phyloP scores from a whole-genome alignment of 2,888 invertebrate species.

The Osmoderma eremita region DNA sequence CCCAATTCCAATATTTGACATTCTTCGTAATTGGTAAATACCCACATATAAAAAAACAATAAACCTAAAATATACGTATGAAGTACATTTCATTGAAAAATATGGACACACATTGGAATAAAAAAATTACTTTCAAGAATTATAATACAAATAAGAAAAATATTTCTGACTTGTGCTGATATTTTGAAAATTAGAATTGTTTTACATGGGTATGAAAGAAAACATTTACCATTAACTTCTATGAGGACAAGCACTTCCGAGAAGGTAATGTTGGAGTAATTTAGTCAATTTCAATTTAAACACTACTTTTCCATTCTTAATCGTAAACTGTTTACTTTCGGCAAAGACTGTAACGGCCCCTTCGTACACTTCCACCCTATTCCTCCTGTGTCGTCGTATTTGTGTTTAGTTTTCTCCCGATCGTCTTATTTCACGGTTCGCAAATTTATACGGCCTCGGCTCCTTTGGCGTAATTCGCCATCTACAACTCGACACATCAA shows the following conservation, averaged over 20 bases:
- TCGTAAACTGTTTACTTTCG: slow-evolving; percentile 35
- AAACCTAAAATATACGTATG: too few species aligned
- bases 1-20: too few species aligned
- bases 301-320: slow-evolving; percentile 21
- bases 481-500: slow-evolving; percentile 40
- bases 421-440: slow-evolving; percentile 63
- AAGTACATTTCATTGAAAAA: too few species aligned
- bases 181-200: too few species aligned
- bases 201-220: too few species aligned
- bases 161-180: too few species aligned
- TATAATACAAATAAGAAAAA: too few species aligned
- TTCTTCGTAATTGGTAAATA: too few species aligned
- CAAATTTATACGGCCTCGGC: slow-evolving; percentile 53
- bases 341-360: slow-evolving; percentile 29
- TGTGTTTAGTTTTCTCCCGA: slow-evolving; percentile 57
- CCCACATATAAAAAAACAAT: too few species aligned
- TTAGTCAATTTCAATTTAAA: slow-evolving; percentile 31
- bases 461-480: slow-evolving; percentile 31
- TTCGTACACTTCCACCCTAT: slow-evolving; percentile 3
- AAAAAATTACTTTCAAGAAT: too few species aligned
- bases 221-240: not conserved
- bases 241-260: not conserved
- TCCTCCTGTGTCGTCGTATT: slow-evolving; percentile 25
- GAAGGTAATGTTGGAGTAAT: slow-evolving; percentile 12
- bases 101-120: too few species aligned